phyloP scores from a whole-genome alignment of 2,888 invertebrate species.

The Phragmatobia fuliginosa region DNA sequence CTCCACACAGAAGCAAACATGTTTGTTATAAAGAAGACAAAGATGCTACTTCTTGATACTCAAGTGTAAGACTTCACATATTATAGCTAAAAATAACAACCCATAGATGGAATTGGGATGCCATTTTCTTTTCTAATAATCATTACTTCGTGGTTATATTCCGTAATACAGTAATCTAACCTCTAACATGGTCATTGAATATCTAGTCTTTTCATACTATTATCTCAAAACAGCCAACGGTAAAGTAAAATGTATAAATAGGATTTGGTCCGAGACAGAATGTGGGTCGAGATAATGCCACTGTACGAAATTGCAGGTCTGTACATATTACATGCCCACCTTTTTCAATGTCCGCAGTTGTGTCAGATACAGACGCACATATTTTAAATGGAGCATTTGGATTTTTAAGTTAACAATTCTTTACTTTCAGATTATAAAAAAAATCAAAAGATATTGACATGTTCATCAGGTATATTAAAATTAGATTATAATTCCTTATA shows the following conservation, averaged over 20 bases:
- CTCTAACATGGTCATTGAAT: neutral
- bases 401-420: neutral
- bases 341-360: slow-evolving; percentile 26
- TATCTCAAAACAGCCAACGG: neutral
- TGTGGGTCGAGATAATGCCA: slow-evolving; percentile 40
- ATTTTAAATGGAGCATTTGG: neutral
- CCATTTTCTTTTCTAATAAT: neutral
- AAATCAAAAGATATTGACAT: too few species aligned
- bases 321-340: slow-evolving; percentile 13
- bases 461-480: too few species aligned
- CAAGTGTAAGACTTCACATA: neutral
- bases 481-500: too few species aligned
- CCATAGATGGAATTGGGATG: neutral
- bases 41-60: too few species aligned
- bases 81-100: neutral
- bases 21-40: too few species aligned
- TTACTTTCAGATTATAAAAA: too few species aligned
- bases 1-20: too few species aligned
- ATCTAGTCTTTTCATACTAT: neutral
- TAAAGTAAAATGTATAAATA: slow-evolving; percentile 39
- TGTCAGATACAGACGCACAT: slow-evolving; percentile 11
- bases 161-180: neutral
- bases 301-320: slow-evolving; percentile 7
- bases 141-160: neutral
- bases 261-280: slow-evolving; percentile 30